Percentiles rank a stretch among this genome's conserved stretches.
Evolutionary conservation across 1,140 invertebrate species (phyloP).

Genomic region (Drosophila ogumai): DNA sequence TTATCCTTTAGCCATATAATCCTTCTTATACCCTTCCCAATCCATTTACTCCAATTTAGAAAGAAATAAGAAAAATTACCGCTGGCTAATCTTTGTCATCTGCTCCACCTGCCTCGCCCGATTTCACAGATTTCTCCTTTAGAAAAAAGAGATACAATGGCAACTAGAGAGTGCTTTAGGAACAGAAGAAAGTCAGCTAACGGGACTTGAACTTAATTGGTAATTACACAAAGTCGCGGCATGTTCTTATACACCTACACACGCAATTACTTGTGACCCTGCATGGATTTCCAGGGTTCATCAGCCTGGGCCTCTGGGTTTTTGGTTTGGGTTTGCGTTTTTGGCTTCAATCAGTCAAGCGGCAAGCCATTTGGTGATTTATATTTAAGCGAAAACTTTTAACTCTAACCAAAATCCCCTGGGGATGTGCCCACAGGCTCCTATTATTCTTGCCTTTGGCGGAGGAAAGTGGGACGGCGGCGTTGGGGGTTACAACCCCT

Average conservation of each 20-base stretch:
- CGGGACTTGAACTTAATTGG: conserved; percentile 71
- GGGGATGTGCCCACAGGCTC: conserved; percentile 40
- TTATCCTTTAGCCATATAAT: neutral
- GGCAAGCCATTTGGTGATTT: conserved; percentile 73
- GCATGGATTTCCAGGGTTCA: conserved; percentile 43
- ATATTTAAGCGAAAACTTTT: conserved; percentile 82
- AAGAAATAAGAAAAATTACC: conserved; percentile 72
- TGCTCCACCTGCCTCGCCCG: conserved; percentile 60
- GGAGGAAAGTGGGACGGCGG: neutral
- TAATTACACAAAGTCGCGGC: conserved; percentile 80
- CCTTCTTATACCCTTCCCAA: conserved; percentile 17
- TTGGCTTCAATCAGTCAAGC: conserved; percentile 62
- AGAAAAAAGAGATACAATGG: conserved; percentile 34
- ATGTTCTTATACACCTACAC: conserved; percentile 35
- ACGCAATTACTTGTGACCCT: conserved; percentile 32
- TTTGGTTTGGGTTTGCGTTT: conserved; percentile 19
- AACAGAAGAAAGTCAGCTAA: conserved; percentile 22
- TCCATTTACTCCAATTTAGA: conserved; percentile 32
- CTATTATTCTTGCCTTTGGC: conserved; percentile 34
- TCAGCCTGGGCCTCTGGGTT: conserved; percentile 16
- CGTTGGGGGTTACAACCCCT: conserved; percentile 50
- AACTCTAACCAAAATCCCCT: conserved; percentile 78
- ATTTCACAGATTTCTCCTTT: conserved; percentile 64
- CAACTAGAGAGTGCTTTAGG: conserved; percentile 24
- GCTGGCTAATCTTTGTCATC: conserved; percentile 78